Base-by-base conservation (phyloP, 2,888 invertebrate species). In the Pogonocherus hispidulus region DNA sequence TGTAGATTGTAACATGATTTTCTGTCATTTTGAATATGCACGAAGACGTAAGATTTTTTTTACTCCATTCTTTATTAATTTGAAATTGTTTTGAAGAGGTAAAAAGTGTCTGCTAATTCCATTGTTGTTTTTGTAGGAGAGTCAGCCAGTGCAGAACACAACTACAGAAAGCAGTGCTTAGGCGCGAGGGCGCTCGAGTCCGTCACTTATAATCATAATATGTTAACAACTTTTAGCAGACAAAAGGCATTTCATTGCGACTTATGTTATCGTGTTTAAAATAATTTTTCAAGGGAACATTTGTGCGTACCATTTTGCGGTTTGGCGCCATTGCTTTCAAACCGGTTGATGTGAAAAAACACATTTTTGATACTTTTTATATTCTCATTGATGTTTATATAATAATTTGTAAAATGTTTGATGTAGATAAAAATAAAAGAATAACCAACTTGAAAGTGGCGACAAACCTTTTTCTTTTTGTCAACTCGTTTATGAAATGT, bases 151-250 rank as follows among this genome's bases (percentile, higher is more conserved):
- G 85, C 89, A 89, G 84, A 89, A 88, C 81, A 89, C 88, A 80
- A 87, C 88, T 78, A 87, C 89, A 71, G 90, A 90, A 84, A 89
- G 89, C 87, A 88, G 87, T 84, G 89, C 89, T 86, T 89, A 89
- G 82, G 79, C 80, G 80, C 77, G 76, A 67, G 70, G 78, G 78
- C 79, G 80, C 78, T 79, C 75, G 75, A 82, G 79, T 79, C 79
- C 77, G 79, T 76, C 79, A 78, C 71, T 75, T 73, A 79, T 78
- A 76, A 80, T 81, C 76, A 81, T 82, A 83, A 72, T 74, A 83
- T 82, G 81, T 84, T 83, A 84, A 84, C 84, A 85, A 83, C 84
- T 82, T 81, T 84, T 85, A 85, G 85, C 85, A 86, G 84, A 84
- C 85, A 84, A 84, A 84, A 85, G 85, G 82, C 85, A 84, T 85